These are phyloP conservation scores for Diloba caeruleocephala DNA, from an alignment of 2,888 invertebrate species.

Conservation along the genomic window DNA sequence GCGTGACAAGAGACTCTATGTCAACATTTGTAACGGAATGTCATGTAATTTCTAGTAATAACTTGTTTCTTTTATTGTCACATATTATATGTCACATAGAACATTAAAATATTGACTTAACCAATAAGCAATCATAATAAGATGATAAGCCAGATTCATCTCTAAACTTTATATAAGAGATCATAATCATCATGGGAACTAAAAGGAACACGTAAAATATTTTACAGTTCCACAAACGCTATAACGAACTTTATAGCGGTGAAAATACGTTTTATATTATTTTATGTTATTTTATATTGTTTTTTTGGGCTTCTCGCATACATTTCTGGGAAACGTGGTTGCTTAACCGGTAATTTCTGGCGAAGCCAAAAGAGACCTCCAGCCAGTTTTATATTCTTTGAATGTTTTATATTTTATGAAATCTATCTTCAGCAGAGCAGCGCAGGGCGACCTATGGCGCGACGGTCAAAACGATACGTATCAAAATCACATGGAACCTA, in stretches of 20 bases:
- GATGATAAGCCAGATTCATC: constrained; percentile 27
- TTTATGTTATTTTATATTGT: constrained; percentile 35
- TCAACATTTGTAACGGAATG: constrained; percentile 79
- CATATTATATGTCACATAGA: constrained; percentile 33
- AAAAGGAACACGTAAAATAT: constrained; percentile 44
- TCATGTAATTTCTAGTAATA: constrained; percentile 86
- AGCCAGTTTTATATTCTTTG: too few relatives aligned
- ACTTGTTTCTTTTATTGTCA: constrained; percentile 85
- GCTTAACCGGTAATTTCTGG: too few relatives aligned
- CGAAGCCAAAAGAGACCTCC: too few relatives aligned
- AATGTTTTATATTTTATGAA: constrained; percentile 28
- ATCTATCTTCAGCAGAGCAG: constrained; percentile 6
- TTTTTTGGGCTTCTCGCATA: too few relatives aligned
- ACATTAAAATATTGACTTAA: constrained; percentile 60
- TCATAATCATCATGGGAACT: constrained; percentile 42
- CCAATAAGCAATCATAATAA: constrained; percentile 48
- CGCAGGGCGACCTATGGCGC: constrained; percentile 38
- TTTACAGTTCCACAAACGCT: constrained; percentile 45
- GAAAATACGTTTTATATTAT: constrained; percentile 51
- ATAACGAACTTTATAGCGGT: constrained; percentile 37
- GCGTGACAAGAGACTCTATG: constrained; percentile 80
- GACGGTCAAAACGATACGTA: constrained; percentile 57
- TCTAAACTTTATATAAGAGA: constrained; percentile 35
- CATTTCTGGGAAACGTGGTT: too few relatives aligned
- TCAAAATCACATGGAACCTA: constrained; percentile 70